A percentile compares a stretch with the other conserved stretches of the same genome.
These are phyloP conservation scores for Bimastos eiseni DNA, from an alignment of 2,888 invertebrate species.

Conservation along the genomic window DNA sequence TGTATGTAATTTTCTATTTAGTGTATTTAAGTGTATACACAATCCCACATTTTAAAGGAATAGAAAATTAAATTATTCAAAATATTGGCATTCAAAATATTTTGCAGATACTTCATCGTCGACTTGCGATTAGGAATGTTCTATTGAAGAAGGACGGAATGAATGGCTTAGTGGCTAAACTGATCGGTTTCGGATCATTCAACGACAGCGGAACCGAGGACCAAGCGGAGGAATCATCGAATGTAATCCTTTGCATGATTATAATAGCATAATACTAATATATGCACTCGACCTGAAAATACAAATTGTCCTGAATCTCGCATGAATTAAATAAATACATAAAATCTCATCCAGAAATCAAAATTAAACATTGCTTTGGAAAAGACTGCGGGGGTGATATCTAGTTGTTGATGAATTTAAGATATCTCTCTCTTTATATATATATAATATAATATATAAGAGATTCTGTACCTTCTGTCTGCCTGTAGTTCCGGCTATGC, in stretches of 20 bases:
- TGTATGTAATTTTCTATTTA: too few species aligned
- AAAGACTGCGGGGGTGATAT: too few species aligned
- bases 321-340: not conserved
- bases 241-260: not conserved
- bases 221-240: not conserved
- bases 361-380: too few species aligned
- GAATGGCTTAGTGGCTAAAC: conserved; percentile 26
- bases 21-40: too few species aligned
- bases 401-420: too few species aligned
- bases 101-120: conserved; percentile 32
- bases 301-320: not conserved
- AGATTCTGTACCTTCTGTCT: too few species aligned
- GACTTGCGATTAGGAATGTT: conserved; percentile 29
- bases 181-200: conserved; percentile 32
- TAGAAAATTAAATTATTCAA: not conserved
- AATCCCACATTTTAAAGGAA: not conserved
- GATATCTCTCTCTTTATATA: too few species aligned
- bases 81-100: too few species aligned
- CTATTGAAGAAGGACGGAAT: conserved; percentile 25
- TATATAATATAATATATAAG: too few species aligned
- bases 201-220: conserved; percentile 19
- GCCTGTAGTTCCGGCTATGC: too few species aligned
- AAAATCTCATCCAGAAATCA: too few species aligned
- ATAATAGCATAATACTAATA: not conserved
- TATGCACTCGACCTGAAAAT: too few species aligned